Percentiles rank a stretch among this genome's conserved stretches.
These are phyloP conservation scores for Endomychus coccineus DNA, from an alignment of 2,888 invertebrate genomes.

Conservation along the genomic window DNA sequence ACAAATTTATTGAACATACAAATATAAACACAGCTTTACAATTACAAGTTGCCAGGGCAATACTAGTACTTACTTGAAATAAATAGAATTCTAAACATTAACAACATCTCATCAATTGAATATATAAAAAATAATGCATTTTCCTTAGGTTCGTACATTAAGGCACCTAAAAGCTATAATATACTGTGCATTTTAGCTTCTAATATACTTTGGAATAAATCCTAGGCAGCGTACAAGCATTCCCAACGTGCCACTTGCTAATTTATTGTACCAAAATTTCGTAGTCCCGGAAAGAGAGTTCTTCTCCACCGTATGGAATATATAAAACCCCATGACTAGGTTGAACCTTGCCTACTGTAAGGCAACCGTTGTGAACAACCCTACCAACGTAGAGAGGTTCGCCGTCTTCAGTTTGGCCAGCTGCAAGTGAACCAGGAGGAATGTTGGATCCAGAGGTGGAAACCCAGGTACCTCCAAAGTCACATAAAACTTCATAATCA, in stretches of 20 bases:
- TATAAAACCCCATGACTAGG: slow-evolving; percentile 75
- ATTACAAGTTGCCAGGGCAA: too few relatives aligned
- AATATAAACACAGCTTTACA: too few relatives aligned
- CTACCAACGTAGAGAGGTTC: slow-evolving; percentile 75
- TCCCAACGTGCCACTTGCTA: slow-evolving; percentile 13
- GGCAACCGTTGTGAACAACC: slow-evolving; percentile 65
- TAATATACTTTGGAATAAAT: slow-evolving; percentile 12
- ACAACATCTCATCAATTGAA: too few relatives aligned
- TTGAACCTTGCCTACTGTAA: slow-evolving; percentile 78
- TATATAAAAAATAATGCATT: too few relatives aligned
- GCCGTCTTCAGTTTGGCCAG: slow-evolving; percentile 65
- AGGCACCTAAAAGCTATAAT: slow-evolving; percentile 31
- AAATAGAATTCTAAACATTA: too few relatives aligned
- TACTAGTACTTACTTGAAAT: too few relatives aligned
- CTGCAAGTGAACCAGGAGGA: slow-evolving; percentile 64
- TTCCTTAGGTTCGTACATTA: slow-evolving; percentile 14
- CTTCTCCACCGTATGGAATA: slow-evolving; percentile 75
- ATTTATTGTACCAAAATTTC: slow-evolving; percentile 59
- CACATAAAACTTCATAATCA: slow-evolving; percentile 57
- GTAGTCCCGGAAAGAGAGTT: slow-evolving; percentile 71
- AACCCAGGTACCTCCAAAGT: slow-evolving; percentile 40
- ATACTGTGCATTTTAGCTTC: slow-evolving; percentile 19
- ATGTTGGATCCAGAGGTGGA: slow-evolving; percentile 48
- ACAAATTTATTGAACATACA: too few relatives aligned
- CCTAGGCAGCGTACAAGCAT: slow-evolving; percentile 9